Conservation (phyloP, 1,140 invertebrate genomes). For the Caenorhabditis latens region DNA sequence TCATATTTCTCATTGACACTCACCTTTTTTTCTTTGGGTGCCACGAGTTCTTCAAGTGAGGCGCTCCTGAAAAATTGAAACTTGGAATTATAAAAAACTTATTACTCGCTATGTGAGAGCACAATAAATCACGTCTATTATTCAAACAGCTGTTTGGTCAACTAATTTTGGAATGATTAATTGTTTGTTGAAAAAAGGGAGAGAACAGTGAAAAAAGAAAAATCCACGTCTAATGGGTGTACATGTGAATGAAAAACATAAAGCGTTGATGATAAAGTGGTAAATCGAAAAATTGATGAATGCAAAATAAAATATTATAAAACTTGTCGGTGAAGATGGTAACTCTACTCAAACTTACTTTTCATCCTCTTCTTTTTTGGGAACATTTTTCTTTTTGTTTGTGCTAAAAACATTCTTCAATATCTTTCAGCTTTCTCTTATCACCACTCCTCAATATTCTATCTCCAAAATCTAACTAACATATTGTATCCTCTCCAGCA, state of each 20-base stretch:
- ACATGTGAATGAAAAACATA: conserved; percentile 32
- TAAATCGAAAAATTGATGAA: background rate
- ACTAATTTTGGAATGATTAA: background rate
- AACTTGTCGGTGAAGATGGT: background rate
- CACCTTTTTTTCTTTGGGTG: conserved; percentile 57
- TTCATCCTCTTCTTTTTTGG: conserved; percentile 29
- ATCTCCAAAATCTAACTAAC: background rate
- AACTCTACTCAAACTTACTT: conserved; percentile 21
- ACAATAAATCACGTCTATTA: conserved; percentile 44
- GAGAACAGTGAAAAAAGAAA: background rate
- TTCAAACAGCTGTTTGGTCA: conserved; percentile 8
- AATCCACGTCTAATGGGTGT: conserved; percentile 30
- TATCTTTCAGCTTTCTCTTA: background rate
- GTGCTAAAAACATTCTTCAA: conserved; percentile 24
- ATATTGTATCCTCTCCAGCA: conserved; percentile 61
- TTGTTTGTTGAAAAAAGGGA: background rate
- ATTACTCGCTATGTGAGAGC: background rate
- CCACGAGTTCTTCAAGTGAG: conserved; percentile 33
- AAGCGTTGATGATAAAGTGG: conserved; percentile 1
- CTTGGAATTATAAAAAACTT: background rate
- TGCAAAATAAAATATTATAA: background rate
- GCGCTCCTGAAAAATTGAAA: conserved; percentile 35
- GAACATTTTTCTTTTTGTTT: conserved; percentile 46
- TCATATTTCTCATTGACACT: conserved; percentile 68
- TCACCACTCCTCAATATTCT: background rate